Evolutionary conservation across 1,140 invertebrate genomes (phyloP).

Genomic region (Frieseomelitta varia): DNA sequence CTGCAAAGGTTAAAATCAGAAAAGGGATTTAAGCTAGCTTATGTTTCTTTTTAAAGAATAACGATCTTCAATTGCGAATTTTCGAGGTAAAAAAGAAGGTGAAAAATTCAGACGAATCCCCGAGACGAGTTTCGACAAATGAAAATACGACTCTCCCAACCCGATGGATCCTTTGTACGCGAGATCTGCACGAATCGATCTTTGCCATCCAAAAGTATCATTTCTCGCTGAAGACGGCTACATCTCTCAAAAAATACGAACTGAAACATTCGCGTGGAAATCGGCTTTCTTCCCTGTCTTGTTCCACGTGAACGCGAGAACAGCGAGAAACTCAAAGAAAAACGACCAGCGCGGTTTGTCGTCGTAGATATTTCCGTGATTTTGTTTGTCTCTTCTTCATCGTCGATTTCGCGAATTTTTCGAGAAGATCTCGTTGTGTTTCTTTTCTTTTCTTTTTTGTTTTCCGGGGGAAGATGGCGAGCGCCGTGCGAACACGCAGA

Average conservation of each 20-base stretch:
- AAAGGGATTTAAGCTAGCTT: too few species aligned
- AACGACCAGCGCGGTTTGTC: slow-evolving; percentile 24
- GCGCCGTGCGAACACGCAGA: slow-evolving; percentile 63
- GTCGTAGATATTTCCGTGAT: background rate
- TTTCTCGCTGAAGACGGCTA: background rate
- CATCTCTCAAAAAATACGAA: background rate
- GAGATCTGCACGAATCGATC: slow-evolving; percentile 13
- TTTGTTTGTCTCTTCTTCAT: too few species aligned
- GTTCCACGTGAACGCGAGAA: too few species aligned
- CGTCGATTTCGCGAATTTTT: slow-evolving; percentile 13
- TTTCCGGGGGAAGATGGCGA: background rate
- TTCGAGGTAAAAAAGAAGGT: too few species aligned
- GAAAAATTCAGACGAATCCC: background rate
- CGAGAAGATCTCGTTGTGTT: background rate
- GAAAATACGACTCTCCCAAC: background rate
- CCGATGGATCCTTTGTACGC: background rate
- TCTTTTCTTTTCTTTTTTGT: background rate
- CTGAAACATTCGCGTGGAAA: background rate
- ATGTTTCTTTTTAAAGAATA: background rate
- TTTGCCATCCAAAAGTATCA: background rate
- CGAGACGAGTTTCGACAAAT: background rate
- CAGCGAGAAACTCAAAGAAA: background rate
- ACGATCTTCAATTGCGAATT: background rate
- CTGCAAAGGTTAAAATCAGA: background rate
- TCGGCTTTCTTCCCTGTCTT: background rate